Evolutionary conservation across 2,888 invertebrate genomes (phyloP).

Genomic region (Hesperia comma): DNA sequence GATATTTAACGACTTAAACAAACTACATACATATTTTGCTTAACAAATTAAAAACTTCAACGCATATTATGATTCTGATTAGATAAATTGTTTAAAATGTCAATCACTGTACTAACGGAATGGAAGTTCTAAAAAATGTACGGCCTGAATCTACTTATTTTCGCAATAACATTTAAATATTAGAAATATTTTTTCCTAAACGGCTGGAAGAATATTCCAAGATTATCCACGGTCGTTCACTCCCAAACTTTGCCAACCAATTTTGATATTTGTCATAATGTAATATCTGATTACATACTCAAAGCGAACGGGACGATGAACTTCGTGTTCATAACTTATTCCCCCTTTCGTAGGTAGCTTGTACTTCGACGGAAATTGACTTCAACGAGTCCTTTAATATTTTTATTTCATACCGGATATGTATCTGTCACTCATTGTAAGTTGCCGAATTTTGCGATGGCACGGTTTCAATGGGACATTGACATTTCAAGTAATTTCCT

Average conservation of each 20-base stretch:
- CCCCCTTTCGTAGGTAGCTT: not conserved
- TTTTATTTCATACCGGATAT: not conserved
- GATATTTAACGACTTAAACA: no score
- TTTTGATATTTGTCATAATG: slow-evolving; percentile 13
- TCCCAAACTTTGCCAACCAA: slow-evolving; percentile 4
- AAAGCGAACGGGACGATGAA: slow-evolving; percentile 3
- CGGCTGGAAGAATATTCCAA: not conserved
- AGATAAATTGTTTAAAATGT: no score
- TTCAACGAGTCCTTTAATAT: not conserved
- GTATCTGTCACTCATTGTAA: not conserved
- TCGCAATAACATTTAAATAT: no score
- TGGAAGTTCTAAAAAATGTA: no score
- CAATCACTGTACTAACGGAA: no score
- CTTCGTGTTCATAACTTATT: slow-evolving; percentile 5
- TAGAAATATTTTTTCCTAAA: not conserved
- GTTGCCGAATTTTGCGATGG: not conserved
- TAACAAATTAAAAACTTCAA: no score
- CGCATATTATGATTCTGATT: no score
- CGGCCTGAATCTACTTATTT: no score
- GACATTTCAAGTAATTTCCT: not conserved
- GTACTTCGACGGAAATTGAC: not conserved
- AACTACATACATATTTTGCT: no score
- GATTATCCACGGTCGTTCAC: slow-evolving; percentile 1
- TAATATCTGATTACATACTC: slow-evolving; percentile 16
- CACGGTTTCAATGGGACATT: not conserved